Conservation (phyloP, 53 echinoderm and acorn worm species). For the Echinometra lucunter region DNA sequence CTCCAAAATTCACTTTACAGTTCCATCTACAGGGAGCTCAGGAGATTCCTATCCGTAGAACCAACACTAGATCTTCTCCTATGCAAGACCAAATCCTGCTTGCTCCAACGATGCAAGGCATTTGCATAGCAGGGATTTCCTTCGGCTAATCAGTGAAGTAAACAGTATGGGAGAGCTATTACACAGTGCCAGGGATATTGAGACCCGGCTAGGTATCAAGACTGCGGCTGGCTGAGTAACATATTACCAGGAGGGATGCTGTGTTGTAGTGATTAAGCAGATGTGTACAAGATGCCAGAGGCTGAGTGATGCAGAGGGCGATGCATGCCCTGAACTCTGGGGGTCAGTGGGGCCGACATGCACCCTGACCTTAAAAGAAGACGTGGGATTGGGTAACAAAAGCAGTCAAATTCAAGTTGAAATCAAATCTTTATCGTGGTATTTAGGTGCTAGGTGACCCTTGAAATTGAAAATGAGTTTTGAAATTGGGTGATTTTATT, state of each 20-base stretch:
- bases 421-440: background rate
- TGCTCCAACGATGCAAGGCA: constrained; percentile 34
- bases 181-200: background rate
- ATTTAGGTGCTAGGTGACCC: background rate
- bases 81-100: background rate
- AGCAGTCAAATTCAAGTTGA: background rate
- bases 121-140: constrained; percentile 51
- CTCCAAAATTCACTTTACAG: background rate
- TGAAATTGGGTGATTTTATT: background rate
- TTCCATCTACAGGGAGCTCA: background rate
- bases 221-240: background rate
- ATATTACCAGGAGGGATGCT: constrained; percentile 22
- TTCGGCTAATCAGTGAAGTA: background rate
- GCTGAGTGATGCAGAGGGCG: background rate
- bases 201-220: no score
- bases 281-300: constrained; percentile 26
- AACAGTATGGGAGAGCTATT: background rate
- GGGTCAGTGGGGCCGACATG: background rate
- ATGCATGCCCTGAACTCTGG: constrained; percentile 24
- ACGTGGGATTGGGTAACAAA: background rate
- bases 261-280: constrained; percentile 27
- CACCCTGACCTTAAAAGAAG: constrained; percentile 20
- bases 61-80: background rate
- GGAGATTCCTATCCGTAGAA: background rate
- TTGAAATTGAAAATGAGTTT: background rate